Evolutionary conservation across 1,140 invertebrate species (phyloP).

Genomic region (Dufourea novaeangliae): DNA sequence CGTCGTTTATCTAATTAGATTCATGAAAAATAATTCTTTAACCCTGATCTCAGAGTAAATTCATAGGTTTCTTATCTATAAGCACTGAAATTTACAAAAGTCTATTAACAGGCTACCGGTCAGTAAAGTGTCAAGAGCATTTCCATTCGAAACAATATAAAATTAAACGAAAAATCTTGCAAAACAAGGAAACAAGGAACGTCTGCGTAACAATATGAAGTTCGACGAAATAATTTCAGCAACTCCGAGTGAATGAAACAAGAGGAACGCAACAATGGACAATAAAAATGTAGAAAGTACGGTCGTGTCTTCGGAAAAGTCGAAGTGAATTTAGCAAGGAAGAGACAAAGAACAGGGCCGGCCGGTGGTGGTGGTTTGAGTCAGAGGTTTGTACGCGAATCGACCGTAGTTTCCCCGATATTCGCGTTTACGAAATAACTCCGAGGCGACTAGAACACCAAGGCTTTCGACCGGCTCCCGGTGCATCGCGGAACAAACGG

Average conservation of each 20-base stretch:
- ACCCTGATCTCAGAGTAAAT: too few species aligned
- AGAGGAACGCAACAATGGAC: not conserved
- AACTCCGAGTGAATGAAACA: not conserved
- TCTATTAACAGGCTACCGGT: too few species aligned
- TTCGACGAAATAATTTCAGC: not conserved
- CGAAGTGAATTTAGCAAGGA: not conserved
- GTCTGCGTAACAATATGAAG: not conserved
- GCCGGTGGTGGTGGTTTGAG: not conserved
- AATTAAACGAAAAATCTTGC: too few species aligned
- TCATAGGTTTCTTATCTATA: too few species aligned
- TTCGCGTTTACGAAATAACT: slow-evolving; percentile 8
- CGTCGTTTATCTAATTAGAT: too few species aligned
- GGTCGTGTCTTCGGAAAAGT: not conserved
- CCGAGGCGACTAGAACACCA: not conserved
- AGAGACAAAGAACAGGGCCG: slow-evolving; percentile 7
- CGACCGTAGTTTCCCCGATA: not conserved
- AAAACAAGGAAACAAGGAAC: too few species aligned
- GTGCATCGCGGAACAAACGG: not conserved
- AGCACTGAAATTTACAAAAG: too few species aligned
- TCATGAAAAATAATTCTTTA: too few species aligned
- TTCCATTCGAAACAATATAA: too few species aligned
- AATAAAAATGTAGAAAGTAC: not conserved
- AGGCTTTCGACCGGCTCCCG: not conserved
- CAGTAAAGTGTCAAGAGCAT: too few species aligned
- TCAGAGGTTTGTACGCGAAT: not conserved